Percentiles rank a stretch among this genome's conserved stretches.
phyloP scores from a whole-genome alignment of 2,797 vertebrate species.

The Manis crassicaudata region DNA sequence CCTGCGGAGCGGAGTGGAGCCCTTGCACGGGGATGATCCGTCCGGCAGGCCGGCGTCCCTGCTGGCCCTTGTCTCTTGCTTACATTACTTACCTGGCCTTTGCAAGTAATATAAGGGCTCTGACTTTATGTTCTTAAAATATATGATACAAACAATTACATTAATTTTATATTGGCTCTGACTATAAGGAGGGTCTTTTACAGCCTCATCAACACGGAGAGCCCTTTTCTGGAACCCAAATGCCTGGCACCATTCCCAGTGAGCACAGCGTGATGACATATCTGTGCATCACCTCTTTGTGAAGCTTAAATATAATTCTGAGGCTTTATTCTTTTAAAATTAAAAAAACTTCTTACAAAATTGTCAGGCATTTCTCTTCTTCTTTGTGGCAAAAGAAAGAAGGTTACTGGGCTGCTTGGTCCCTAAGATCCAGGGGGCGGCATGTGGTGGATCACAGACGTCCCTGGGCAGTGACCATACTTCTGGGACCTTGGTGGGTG shows the following conservation, averaged over 20 bases:
- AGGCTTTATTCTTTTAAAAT: background rate
- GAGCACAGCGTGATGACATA: background rate
- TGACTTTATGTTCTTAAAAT: conserved; percentile 39
- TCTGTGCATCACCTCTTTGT: background rate
- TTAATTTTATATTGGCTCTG: background rate
- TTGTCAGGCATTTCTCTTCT: background rate
- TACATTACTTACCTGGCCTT: background rate
- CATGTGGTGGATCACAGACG: background rate
- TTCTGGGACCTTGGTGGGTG: background rate
- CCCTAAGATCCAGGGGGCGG: background rate
- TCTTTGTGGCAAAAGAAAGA: background rate
- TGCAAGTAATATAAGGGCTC: background rate
- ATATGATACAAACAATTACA: background rate
- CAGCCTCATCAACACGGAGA: background rate
- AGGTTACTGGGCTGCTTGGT: background rate
- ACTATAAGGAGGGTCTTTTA: background rate
- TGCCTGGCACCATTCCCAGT: background rate
- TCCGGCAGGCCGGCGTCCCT: background rate
- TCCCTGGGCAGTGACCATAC: background rate
- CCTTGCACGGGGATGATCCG: background rate
- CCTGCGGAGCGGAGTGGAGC: background rate
- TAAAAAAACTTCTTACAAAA: background rate
- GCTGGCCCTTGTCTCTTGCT: background rate
- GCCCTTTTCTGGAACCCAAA: background rate
- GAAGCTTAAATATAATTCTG: conserved; percentile 22